Evolutionary conservation across 2,888 invertebrate species (phyloP), one percentile per base, ranked within the genome.

Genomic region (Noctua comes): DNA sequence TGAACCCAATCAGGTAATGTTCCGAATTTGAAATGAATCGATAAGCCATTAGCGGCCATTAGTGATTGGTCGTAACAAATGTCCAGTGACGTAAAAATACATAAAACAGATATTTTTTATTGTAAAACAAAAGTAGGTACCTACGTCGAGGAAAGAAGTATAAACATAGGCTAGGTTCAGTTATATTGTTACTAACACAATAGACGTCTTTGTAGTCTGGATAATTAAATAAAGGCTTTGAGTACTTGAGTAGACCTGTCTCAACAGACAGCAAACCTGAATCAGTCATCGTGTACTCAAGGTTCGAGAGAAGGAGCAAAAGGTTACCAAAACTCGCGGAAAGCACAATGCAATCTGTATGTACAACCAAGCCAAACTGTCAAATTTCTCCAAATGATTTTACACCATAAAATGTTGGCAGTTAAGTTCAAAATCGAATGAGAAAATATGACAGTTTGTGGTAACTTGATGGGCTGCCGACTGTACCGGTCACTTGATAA

Each of bases 1-100:
- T 73, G n/a, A 79, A 27, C 40, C 57, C 40, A 65, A 80, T 76
- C 76, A 51, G 82, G 57, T 76, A 82, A 80, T 82, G 82, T 69
- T 71, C 18, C 51, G 18, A 66, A 40, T 59, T 46, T 3, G 36
- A 40, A 76, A 68, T 54, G 3, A 62, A 77, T 71, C 36, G 36
- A 62, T 77, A 36, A 66, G 40, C 40, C 7, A 40, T 40, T 40
- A 40, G 7, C 40, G 7, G 36, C 27, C 54, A 64, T 79, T 68
- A 57, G n/a, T n/a, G n/a, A n/a, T 57, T 13, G 70, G 36, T 31
- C 21, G 48, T 43, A 43, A 43, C 27, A 21, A 62, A 51, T 79
- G 43, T 43, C 24, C 8, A 78, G 5, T 13, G 48, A 48, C n/a
- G 7, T 64, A 21, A 64, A 36, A 62, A 10, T 54, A 51, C 51